Base-by-base conservation (phyloP, 2,888 invertebrate species). In the Nycteola revayana region DNA sequence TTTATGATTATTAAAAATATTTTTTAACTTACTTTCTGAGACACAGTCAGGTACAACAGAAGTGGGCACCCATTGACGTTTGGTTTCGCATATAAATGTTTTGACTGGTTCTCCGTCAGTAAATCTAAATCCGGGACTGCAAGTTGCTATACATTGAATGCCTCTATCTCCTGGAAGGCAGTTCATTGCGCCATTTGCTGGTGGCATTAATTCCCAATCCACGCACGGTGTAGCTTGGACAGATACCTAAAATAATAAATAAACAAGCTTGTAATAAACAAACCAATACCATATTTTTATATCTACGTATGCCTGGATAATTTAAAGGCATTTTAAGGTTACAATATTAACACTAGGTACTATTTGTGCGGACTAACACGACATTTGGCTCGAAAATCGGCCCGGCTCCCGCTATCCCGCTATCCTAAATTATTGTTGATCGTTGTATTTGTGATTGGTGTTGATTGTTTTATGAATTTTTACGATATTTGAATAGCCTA, bases 41-140 rank as follows among this genome's bases (percentile, higher is more conserved):
- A 98, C 97, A 77, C 98, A 98, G 66, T 98, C 97, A 0, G 98
- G 98, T 10, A 98, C 97, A 27, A 97, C 95, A 5, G 95, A 94
- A 1, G 94, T 92, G 1, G 98, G 98, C 6, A 92, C 90, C 98
- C 98, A 98, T 39, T 93, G 91, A 28, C 93, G 92, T 55, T 94
- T 94, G 0, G 92, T 91, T 71, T 95, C 94, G 66, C 97, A 98
- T 1, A 93, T 91, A 74, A 96, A 98, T 0, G 95, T 94, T 76
- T 97, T 97, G 0, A 94, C 92, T 1, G 94, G 93, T 66, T 96
- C 95, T 18, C 96, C 97, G 68, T 97, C 97, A 0, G 97, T 97
- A 63, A 98, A 97, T 65, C 97, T 90, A 78, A 92, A 97, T 8
- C 96, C 96, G 17, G 94, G 92, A 60, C 94, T 95, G 71, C 97